Evolutionary conservation across 2,797 vertebrate species (phyloP), one percentile per base, ranked within the genome.

Genomic region (Arrhamphus sclerolepis): DNA sequence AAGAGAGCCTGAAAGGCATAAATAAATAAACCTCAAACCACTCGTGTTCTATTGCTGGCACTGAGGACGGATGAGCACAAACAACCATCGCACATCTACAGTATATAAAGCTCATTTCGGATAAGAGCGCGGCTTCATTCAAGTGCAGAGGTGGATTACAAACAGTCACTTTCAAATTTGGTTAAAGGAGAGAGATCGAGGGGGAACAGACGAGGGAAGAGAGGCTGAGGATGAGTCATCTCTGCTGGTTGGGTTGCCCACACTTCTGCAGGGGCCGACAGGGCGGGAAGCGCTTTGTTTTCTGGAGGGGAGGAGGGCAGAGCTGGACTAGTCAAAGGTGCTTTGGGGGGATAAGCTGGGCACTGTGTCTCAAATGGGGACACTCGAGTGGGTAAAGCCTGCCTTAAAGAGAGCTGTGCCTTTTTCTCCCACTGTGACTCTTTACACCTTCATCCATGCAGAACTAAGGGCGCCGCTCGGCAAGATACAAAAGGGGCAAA

Each of bases 21-120:
- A 89, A 89, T 89, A 91, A 90, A 89, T 88, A 89, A 90, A 85
- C 80, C 83, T 88, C 80, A 75, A 85, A 83, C 82, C 88, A 62
- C 85, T 82, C 72, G 50, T 75, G 73, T 72, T 85, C 74, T 77
- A 66, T 51, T 66, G 83, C 76, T 77, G 79, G 81, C 73, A 52
- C 80, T 62, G 18, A 78, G 82, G 77, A 75, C 4, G 59, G 51
- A 46, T 55, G 52, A 0, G 50, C 68, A 65, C 63, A 60, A 73
- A 55, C 67, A 79, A 20, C 67, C 77, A 16, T 69, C 54, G 0
- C 73, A 71, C 83, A 66, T 81, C 83, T 72, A 76, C 71, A 64
- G 78, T 49, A 5, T 57, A 72, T 75, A 51, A 72, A 81, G 77
- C 77, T 85, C 70, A 61, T 82, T 74, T 75, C 16, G 64, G 72